phyloP scores from a whole-genome alignment of 2,888 invertebrate species.

The Ommatoiulus sabulosus region DNA sequence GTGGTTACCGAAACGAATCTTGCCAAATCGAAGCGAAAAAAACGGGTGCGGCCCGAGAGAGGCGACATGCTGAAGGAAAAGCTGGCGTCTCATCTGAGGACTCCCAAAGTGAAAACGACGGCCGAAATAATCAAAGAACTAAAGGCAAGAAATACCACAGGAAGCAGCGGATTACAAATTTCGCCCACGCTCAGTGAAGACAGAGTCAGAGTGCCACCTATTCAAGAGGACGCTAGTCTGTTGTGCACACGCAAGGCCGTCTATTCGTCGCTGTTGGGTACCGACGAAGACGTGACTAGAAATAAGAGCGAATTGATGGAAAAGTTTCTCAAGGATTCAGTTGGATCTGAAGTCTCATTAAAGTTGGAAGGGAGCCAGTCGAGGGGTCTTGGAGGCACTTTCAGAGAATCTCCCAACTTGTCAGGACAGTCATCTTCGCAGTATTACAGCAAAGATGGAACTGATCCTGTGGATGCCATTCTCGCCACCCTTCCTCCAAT shows the following conservation, averaged over 20 bases:
- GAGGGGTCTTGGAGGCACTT: not conserved
- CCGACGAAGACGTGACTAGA: constrained; percentile 63
- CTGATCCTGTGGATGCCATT: constrained; percentile 73
- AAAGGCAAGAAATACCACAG: constrained; percentile 69
- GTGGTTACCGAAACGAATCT: not conserved
- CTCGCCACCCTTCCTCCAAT: constrained; percentile 77
- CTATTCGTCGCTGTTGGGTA: constrained; percentile 57
- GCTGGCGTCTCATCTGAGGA: constrained; percentile 73
- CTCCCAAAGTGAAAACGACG: constrained; percentile 78
- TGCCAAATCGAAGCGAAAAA: constrained; percentile 51
- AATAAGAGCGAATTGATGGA: constrained; percentile 69
- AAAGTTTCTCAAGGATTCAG: constrained; percentile 65
- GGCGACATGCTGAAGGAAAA: constrained; percentile 70
- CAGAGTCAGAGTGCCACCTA: constrained; percentile 46
- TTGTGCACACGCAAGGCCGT: constrained; percentile 50
- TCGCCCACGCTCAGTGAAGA: constrained; percentile 35
- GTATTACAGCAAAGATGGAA: not conserved
- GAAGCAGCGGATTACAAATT: not conserved
- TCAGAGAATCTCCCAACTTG: constrained; percentile 18
- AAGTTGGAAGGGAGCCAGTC: not conserved
- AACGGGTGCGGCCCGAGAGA: constrained; percentile 61
- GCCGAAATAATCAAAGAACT: constrained; percentile 84
- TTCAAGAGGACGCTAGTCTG: constrained; percentile 53
- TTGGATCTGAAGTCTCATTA: constrained; percentile 54
- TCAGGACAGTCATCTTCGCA: not conserved